These are phyloP conservation scores for Hexactinellida sp. DNA, from an alignment of 37 sponge, comb jelly and placozoan species.

Conservation along the genomic window DNA sequence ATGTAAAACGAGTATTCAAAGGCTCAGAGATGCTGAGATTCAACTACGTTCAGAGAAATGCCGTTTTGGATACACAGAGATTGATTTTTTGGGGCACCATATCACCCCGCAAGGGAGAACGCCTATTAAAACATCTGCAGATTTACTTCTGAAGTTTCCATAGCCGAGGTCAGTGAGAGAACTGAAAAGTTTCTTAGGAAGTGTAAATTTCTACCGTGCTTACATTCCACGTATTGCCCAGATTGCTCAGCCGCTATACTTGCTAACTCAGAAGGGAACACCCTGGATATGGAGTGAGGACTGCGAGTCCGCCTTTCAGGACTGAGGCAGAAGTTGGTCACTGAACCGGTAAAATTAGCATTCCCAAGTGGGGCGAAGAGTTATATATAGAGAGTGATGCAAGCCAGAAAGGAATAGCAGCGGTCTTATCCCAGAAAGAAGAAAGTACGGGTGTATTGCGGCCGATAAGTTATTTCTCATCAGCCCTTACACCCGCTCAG, in stretches of 20 bases:
- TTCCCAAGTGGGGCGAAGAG: not conserved
- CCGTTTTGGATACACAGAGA: conserved; percentile 16
- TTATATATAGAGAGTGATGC: not conserved
- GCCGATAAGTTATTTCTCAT: not conserved
- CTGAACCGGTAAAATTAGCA: not conserved
- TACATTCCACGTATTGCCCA: conserved; percentile 16
- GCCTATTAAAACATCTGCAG: not conserved
- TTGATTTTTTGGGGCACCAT: conserved; percentile 14
- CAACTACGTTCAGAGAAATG: not conserved
- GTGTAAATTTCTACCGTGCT: conserved; percentile 22
- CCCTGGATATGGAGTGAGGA: conserved; percentile 2
- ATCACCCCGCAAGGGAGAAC: not conserved
- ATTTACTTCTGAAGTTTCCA: conserved; percentile 15
- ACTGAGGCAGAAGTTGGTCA: not conserved
- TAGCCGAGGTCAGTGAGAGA: not conserved
- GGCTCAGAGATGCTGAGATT: not conserved
- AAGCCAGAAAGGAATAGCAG: not conserved
- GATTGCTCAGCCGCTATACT: conserved; percentile 21
- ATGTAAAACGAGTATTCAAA: conserved; percentile 18
- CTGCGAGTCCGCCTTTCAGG: conserved; percentile 10
- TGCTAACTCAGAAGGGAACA: not conserved
- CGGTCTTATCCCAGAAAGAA: not conserved
- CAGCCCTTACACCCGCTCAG: not conserved
- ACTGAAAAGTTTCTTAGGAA: not conserved
- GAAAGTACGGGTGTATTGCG: not conserved